These are phyloP conservation scores for Ceryle rudis DNA, from an alignment of 2,797 vertebrate genomes.

Conservation along the genomic window DNA sequence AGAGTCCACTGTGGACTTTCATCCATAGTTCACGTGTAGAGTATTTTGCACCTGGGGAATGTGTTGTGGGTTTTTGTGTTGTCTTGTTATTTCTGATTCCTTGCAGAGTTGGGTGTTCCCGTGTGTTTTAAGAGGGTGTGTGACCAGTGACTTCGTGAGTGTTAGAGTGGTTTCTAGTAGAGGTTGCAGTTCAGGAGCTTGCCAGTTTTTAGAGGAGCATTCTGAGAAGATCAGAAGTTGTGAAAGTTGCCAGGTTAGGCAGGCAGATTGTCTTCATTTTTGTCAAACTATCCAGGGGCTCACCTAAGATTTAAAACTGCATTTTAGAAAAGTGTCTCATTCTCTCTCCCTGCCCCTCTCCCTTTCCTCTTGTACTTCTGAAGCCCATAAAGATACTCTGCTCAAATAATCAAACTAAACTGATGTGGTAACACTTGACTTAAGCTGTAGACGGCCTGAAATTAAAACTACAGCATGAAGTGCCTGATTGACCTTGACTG, in stretches of 20 bases:
- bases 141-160: background rate
- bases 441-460: background rate
- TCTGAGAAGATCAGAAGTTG: background rate
- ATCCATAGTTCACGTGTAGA: background rate
- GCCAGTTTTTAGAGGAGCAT: background rate
- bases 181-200: background rate
- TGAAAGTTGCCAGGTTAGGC: background rate
- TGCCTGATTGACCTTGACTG: background rate
- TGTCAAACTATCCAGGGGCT: background rate
- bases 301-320: background rate
- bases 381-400: background rate
- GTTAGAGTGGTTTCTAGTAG: background rate
- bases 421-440: background rate
- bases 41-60: background rate
- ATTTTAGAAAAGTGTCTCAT: background rate
- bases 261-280: background rate
- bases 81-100: background rate
- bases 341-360: rapidly evolving
- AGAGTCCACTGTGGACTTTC: background rate
- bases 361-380: background rate
- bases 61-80: background rate
- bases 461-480: background rate
- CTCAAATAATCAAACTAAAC: background rate
- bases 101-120: background rate
- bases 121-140: background rate